phyloP scores from a whole-genome alignment of 2,888 invertebrate species.

The Seira ritae region DNA sequence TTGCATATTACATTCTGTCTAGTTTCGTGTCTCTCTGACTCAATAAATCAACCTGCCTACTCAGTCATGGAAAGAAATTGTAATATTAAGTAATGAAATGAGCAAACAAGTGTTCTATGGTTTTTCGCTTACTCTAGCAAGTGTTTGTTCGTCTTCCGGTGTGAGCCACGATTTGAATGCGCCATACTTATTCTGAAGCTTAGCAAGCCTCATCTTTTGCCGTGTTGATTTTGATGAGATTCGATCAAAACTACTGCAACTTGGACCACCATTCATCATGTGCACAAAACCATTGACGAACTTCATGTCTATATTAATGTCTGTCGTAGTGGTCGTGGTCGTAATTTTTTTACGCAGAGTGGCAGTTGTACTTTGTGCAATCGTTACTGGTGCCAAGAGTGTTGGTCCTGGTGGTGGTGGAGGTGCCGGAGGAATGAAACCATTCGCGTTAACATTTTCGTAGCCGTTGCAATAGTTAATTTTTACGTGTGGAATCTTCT shows the following conservation, averaged over 20 bases:
- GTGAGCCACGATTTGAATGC: slow-evolving; percentile 60
- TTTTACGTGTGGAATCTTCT: too few relatives aligned
- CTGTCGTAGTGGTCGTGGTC: slow-evolving; percentile 32
- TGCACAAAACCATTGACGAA: slow-evolving; percentile 58
- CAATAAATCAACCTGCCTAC: too few relatives aligned
- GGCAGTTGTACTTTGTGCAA: slow-evolving; percentile 48
- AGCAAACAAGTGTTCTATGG: too few relatives aligned
- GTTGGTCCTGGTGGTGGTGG: slow-evolving; percentile 15
- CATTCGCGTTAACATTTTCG: not conserved
- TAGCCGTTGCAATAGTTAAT: not conserved
- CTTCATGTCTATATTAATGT: slow-evolving; percentile 56
- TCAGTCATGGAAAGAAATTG: too few relatives aligned
- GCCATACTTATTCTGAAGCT: slow-evolving; percentile 59
- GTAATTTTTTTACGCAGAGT: slow-evolving; percentile 29
- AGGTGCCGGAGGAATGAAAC: slow-evolving; percentile 2
- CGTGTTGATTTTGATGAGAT: slow-evolving; percentile 45
- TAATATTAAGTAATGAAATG: too few relatives aligned
- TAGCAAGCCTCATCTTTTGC: slow-evolving; percentile 56
- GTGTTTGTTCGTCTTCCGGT: slow-evolving; percentile 70
- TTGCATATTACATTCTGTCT: too few relatives aligned
- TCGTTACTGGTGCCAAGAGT: not conserved
- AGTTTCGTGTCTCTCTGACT: too few relatives aligned
- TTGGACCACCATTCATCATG: slow-evolving; percentile 34
- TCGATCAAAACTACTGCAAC: slow-evolving; percentile 32
- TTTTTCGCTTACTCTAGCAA: slow-evolving; percentile 69